Evolutionary conservation across 2,888 invertebrate species (phyloP), one percentile per base, ranked within the genome.

Genomic region (Monopis laevigella): DNA sequence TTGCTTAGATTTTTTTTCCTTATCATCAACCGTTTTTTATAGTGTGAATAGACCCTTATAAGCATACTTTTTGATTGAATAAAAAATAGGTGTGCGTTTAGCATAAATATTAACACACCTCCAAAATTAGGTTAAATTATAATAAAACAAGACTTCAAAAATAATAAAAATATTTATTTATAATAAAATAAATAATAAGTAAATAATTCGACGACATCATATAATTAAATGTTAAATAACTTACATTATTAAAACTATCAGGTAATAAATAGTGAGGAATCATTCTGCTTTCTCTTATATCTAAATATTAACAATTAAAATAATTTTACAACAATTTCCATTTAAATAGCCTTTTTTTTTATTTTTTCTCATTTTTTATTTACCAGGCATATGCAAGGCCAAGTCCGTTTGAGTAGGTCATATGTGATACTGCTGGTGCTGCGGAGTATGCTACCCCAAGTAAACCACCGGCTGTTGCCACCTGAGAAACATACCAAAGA

Each of bases 381-480:
- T 81, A 85, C 83, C 83, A 85, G 47, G 72, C 68, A 58, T 85
- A 85, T 11, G 71, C 67, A 19, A 81, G 57, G n/a, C 84, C 84
- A 24, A 83, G 68, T 49, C 82, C 83, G 51, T 82, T 82, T 42
- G 74, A 62, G 63, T 84, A 86, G 32, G 78, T 77, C 77, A 85
- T 83, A 61, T 85, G 85, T n/a, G 85, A 83, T 2, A 86, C 85
- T 11, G 83, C 75, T 7, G 86, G 83, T 10, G 85, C 84, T 21
- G 85, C 82, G 10, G 84, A 83, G 52, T 85, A 86, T 1, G 84
- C 83, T 12, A 84, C 82, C 27, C 84, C 84, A n/a, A 85, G 65
- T 28, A 84, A 74, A 11, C 81, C 80, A 34, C 80, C 80, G 40
- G 70, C 59, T 11, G 71, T 59, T 30, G 82, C 74, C n/a, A 82